Evolutionary conservation across 2,888 invertebrate genomes (phyloP), one percentile per base, ranked within the genome.

Genomic region (Galeruca laticollis): DNA sequence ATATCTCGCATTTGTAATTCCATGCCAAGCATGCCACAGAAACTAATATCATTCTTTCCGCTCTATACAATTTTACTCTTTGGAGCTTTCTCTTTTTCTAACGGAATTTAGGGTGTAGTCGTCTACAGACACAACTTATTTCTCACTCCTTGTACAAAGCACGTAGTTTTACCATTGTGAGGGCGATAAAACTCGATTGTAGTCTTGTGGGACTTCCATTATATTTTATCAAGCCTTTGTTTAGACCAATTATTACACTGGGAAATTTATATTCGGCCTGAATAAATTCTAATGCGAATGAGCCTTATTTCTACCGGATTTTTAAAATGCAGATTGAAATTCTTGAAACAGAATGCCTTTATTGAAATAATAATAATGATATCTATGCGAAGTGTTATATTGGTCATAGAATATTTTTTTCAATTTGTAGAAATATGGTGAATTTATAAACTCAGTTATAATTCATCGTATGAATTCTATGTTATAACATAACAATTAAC

Each of bases 111-210:
- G 65, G 47, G 21, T 57, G 49, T 49, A 64, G 37, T 64, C 18
- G 11, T 52, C 49, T 21, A 26, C 56, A 64, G 49, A 33, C 57
- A 43, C 33, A 47, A 66, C 59, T 59, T 66, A 59, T 60, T 66
- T 59, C 33, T 66, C 59, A 37, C 59, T 66, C 66, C 59, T 59
- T 66, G 66, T 66, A 66, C 59, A 66, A 59, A 66, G 66, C 66
- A 66, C 66, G 70, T 66, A 73, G 77, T 77, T 77, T 80, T 78
- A 78, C 74, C 73, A 76, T 75, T 72, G 73, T 68, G 71, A 71
- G 73, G 72, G 77, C 77, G 74, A 76, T 74, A 76, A 79, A 79
- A 77, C 77, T 75, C 78, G 79, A 80, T 80, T 77, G 76, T 76
- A 71, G 68, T 70, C 75, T 73, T 62, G 68, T 70, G 74, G 68